Conservation (phyloP, 1,140 invertebrate species). For the Zaprionus camerounensis region DNA sequence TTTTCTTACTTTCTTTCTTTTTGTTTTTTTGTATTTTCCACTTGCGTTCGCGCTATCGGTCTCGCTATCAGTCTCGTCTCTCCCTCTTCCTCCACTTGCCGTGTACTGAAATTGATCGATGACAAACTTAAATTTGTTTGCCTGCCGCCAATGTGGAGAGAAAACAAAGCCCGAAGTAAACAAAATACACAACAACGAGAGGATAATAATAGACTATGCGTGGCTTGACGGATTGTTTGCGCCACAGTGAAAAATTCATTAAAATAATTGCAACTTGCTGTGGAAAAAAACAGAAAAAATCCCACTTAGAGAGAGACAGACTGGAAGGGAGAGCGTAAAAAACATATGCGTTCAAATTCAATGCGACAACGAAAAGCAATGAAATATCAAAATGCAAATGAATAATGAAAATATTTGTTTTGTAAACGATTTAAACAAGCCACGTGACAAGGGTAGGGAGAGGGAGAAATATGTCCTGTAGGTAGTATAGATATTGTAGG, state of each 20-base stretch:
- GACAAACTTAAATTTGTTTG: slow-evolving; percentile 64
- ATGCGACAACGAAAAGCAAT: neutral
- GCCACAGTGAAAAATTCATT: neutral
- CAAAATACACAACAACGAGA: slow-evolving; percentile 2
- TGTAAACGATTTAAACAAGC: neutral
- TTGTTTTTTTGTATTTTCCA: slow-evolving; percentile 16
- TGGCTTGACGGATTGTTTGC: slow-evolving; percentile 8
- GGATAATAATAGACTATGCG: slow-evolving; percentile 1
- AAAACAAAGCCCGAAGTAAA: slow-evolving; percentile 19
- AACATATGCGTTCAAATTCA: neutral
- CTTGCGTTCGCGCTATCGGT: slow-evolving; percentile 19
- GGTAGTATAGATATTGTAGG: neutral
- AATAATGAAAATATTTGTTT: neutral
- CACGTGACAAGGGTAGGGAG: neutral
- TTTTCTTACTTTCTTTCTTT: slow-evolving; percentile 46
- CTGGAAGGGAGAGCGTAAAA: neutral
- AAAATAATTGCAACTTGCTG: neutral
- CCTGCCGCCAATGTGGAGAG: slow-evolving; percentile 33
- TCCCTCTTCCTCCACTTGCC: neutral
- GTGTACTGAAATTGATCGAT: slow-evolving; percentile 60
- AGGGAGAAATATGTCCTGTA: neutral
- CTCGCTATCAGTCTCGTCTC: neutral
- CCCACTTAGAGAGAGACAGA: neutral
- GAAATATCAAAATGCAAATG: neutral
- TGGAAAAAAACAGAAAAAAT: neutral